phyloP scores from a whole-genome alignment of 1,140 invertebrate genomes.

The Watersipora subatra region DNA sequence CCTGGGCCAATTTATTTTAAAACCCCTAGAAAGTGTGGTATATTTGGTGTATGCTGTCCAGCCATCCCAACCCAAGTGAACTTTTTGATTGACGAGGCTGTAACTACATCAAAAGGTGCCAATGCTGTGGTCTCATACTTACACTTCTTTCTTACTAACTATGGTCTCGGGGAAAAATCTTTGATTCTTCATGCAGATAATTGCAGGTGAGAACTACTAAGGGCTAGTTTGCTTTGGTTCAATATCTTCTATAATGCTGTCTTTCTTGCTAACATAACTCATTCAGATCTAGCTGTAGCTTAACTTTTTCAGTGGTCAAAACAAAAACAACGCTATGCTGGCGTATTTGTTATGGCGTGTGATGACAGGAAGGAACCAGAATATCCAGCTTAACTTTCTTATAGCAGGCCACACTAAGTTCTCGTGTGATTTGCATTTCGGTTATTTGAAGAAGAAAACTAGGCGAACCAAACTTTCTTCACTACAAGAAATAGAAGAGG shows the following conservation, averaged over 20 bases:
- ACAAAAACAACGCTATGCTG: conserved; percentile 19
- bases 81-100: conserved; percentile 13
- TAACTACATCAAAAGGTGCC: conserved; percentile 13
- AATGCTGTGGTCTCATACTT: conserved; percentile 17
- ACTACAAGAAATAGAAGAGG: conserved; percentile 10
- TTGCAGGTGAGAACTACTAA: too few species aligned
- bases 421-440: conserved; percentile 22
- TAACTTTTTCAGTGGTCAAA: conserved; percentile 19
- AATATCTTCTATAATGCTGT: too few species aligned
- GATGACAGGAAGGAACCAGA: conserved; percentile 10
- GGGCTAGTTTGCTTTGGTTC: too few species aligned
- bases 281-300: too few species aligned
- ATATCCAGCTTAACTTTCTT: conserved; percentile 15
- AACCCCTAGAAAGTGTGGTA: conserved; percentile 16
- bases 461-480: conserved; percentile 8
- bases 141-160: conserved; percentile 16
- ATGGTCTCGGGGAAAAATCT: conserved; percentile 16
- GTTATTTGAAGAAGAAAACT: conserved; percentile 15
- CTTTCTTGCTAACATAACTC: too few species aligned
- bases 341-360: conserved; percentile 19
- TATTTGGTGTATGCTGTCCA: conserved; percentile 18
- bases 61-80: conserved; percentile 15
- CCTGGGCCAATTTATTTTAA: conserved; percentile 19
- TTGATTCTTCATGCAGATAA: conserved; percentile 17
- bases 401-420: conserved; percentile 21